A percentile compares a stretch with the other conserved stretches of the same genome.
These are phyloP conservation scores for Rousettus madagascariensis DNA, from an alignment of 2,797 vertebrate genomes.

Conservation along the genomic window DNA sequence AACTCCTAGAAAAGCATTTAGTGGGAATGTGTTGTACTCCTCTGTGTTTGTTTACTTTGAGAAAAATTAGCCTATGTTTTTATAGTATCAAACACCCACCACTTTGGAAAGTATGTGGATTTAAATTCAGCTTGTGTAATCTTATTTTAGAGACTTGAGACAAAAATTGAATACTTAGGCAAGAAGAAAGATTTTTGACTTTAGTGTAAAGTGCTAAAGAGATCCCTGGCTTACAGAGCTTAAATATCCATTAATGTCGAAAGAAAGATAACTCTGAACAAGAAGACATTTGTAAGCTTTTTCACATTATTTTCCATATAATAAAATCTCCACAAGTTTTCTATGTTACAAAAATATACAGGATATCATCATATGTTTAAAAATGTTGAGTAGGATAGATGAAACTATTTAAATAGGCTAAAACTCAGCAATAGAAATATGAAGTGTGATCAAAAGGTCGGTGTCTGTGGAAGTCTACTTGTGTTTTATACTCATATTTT, in stretches of 20 bases:
- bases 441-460: background rate
- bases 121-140: background rate
- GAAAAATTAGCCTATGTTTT: slow-evolving; percentile 3
- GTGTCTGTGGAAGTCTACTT: background rate
- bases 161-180: background rate
- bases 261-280: background rate
- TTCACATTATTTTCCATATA: background rate
- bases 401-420: background rate
- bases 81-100: background rate
- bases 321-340: background rate
- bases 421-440: background rate
- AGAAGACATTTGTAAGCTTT: background rate
- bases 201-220: background rate
- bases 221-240: background rate
- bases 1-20: background rate
- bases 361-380: background rate
- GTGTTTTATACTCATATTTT: background rate
- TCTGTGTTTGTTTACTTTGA: background rate
- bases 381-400: background rate
- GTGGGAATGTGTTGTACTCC: background rate
- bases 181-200: background rate
- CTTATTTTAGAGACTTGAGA: background rate
- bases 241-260: slow-evolving; percentile 22
- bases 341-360: background rate
- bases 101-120: background rate